These are phyloP conservation scores for Amphibalanus amphitrite DNA, from an alignment of 1,140 invertebrate species.

Conservation along the genomic window DNA sequence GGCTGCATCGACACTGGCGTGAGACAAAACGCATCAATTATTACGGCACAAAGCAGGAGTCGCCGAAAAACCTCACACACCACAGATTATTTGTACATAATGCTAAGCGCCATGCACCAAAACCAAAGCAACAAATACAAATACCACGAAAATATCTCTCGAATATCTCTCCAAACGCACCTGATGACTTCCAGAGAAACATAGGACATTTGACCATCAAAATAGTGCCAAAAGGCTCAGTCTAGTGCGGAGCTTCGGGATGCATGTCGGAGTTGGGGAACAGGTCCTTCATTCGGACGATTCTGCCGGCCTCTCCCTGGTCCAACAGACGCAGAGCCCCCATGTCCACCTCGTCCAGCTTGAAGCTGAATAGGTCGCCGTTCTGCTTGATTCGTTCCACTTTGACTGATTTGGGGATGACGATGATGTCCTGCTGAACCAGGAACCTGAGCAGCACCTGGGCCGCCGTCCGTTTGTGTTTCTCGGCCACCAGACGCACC, in stretches of 20 bases:
- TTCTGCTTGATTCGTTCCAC: constrained; percentile 23
- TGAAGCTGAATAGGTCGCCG: constrained; percentile 11
- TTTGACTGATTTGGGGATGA: constrained; percentile 24
- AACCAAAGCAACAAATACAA: too few species aligned
- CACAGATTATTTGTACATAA: too few species aligned
- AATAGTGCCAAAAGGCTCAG: too few species aligned
- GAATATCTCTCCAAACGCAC: too few species aligned
- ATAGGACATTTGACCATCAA: too few species aligned
- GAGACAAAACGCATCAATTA: too few species aligned
- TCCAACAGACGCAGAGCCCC: constrained; percentile 29
- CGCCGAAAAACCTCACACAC: too few species aligned
- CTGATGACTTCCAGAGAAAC: too few species aligned
- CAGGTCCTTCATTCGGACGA: constrained; percentile 38
- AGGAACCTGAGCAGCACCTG: constrained; percentile 27
- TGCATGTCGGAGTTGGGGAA: neutral
- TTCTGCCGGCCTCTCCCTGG: constrained; percentile 35
- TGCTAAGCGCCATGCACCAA: too few species aligned
- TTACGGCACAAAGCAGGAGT: too few species aligned
- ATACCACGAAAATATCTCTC: too few species aligned
- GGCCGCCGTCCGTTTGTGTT: constrained; percentile 21
- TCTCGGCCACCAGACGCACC: constrained; percentile 19
- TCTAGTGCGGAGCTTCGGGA: neutral
- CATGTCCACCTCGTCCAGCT: constrained; percentile 9
- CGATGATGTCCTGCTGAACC: constrained; percentile 22
- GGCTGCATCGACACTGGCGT: too few species aligned